Evolutionary conservation across 2,888 invertebrate genomes (phyloP), one percentile per base, ranked within the genome.

Genomic region (Tetheella fluctuosa): DNA sequence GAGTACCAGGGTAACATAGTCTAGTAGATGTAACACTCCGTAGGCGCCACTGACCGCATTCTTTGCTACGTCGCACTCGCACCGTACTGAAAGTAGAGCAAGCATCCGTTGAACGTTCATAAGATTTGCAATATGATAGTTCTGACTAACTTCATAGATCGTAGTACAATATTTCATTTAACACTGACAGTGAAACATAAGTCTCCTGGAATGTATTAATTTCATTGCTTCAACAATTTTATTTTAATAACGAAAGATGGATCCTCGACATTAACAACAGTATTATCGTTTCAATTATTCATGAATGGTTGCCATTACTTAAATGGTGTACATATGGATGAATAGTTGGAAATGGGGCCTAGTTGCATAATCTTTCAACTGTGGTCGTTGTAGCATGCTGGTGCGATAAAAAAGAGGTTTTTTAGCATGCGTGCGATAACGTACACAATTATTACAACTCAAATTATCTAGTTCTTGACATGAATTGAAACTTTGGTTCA

Each of bases 1-100:
- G 52, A 64, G 67, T 77, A 79, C 78, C 68, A 80, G 79, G 80
- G 69, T 66, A 70, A 71, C 73, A 83, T 78, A 69, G 71, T 59
- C 67, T 66, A 69, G 70, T 74, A 70, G 77, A 77, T 68, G 74
- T 70, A 77, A 76, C 66, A 74, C 62, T 67, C 67, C 62, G 73
- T 79, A 79, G 81, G 80, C 85, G 83, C 77, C 76, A 81, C 64
- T 86, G 90, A 80, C 91, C 90, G 91, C 91, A 92, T 92, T 92
- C 89, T 84, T 85, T 70, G 75, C 68, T 68, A 70, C 77, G 80
- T 73, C 80, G 81, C 79, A 74, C 77, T 73, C 80, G 81, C 79
- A 74, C 77, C 71, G 73, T 79, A 77, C 79, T 74, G 79, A 84
- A 91, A 89, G 85, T 91, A 67, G 90, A 86, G 77, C 91, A 81